Conservation (phyloP, 2,888 invertebrate species). For the Oxytorus armatus region DNA sequence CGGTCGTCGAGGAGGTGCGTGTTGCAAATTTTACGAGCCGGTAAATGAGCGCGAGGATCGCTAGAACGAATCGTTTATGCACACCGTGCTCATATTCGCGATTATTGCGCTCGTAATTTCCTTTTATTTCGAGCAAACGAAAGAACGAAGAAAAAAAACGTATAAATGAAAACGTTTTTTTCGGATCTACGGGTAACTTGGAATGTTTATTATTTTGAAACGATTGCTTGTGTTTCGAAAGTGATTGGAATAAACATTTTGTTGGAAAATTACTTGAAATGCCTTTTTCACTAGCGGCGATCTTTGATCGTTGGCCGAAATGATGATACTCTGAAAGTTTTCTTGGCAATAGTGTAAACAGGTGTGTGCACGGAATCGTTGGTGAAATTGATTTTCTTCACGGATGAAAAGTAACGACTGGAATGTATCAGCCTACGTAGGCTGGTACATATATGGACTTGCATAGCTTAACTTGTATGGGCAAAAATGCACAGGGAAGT, state of each 20-base stretch:
- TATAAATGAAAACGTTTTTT: no score
- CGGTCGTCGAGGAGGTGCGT: conserved; percentile 22
- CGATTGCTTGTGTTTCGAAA: not conserved
- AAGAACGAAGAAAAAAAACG: conserved; percentile 9
- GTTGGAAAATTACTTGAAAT: not conserved
- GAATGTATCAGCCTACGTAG: not conserved
- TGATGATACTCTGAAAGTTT: conserved; percentile 5
- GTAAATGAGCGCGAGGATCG: conserved; percentile 52
- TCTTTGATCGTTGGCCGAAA: not conserved
- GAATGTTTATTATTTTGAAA: not conserved
- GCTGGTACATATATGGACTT: not conserved
- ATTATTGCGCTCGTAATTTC: conserved; percentile 23
- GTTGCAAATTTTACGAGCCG: conserved; percentile 52
- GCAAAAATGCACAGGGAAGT: conserved; percentile 17
- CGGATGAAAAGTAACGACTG: conserved; percentile 7
- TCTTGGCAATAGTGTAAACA: conserved; percentile 1
- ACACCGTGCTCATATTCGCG: conserved; percentile 23
- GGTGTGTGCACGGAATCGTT: not conserved
- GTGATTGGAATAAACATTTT: not conserved
- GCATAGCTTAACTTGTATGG: not conserved
- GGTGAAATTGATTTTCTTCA: conserved; percentile 33
- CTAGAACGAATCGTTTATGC: conserved; percentile 53
- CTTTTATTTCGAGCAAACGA: conserved; percentile 3
- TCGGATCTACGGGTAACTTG: not conserved
- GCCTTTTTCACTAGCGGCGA: not conserved